Evolutionary conservation across 2,888 invertebrate genomes (phyloP), one percentile per base, ranked within the genome.

Genomic region (Cosmia pyralina): DNA sequence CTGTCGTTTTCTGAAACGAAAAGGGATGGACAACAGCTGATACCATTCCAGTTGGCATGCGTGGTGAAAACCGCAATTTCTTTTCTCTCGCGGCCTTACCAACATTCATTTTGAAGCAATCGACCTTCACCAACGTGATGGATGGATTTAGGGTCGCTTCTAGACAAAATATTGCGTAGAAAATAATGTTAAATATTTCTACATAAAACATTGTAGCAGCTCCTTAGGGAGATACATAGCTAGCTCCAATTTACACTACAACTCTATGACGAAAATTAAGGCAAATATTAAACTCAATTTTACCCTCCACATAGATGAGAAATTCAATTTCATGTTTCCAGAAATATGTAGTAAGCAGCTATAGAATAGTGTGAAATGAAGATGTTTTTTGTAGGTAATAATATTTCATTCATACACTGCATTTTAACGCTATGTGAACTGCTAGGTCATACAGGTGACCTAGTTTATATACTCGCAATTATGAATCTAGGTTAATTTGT

Each of bases 341-440:
- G 76, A 78, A 82, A 81, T 75, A n/a, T n/a, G n/a, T n/a, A 41
- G 41, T 72, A 72, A 64, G 34, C 58, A 59, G 63, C 46, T 72
- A 79, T 66, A 75, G 79, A 79, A 75, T 83, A 75, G 78, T 74
- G 75, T 84, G 65, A 84, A 86, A 85, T 87, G 81, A 82, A 84
- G 72, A 77, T 75, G 66, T 53, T 78, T 77, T 55, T 79, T 75
- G 22, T 64, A n/a, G 5, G 3, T n/a, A 64, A 6, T 28, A 55
- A 15, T 48, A 76, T 66, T 55, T 57, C 8, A 66, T 19, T 28
- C 28, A 28, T n/a, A 34, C 28, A 55, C 65, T 75, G 46, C n/a
- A 52, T 72, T 48, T 63, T 53, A n/a, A 22, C 19, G 28, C 46
- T 65, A 68, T 46, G n/a, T 60, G 44, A 52, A 58, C 38, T 52